These are phyloP conservation scores for fruit fly (Drosophila melanogaster) DNA, from an alignment of 1,140 invertebrate species.

Conservation along the genomic window Release_6_plus_ISO1_MT NC_004354.4:16948501-16949000, in stretches of 20 bases:
- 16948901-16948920: slow-evolving; percentile 62
- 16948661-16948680: no score
- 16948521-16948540: not conserved
- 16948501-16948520: not conserved
- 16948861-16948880: slow-evolving; percentile 72
- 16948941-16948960: slow-evolving; percentile 38
- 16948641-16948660: not conserved
- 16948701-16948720: no score
- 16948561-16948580: not conserved
- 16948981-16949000: slow-evolving; percentile 71
- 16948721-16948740: no score
- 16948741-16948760: no score
- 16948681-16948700: no score
- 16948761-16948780: no score
- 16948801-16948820: not conserved
- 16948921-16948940: slow-evolving; percentile 78
- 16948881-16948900: slow-evolving; percentile 77
- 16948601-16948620: no score
- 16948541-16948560: not conserved
- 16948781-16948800: not conserved
- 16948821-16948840: not conserved
- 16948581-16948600: not conserved
- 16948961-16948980: slow-evolving; percentile 31
- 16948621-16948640: not conserved
- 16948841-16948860: slow-evolving; percentile 11